Base-by-base conservation (phyloP, 2,113 vertebrate species). In the Paramisgurnus dabryanus region DNA sequence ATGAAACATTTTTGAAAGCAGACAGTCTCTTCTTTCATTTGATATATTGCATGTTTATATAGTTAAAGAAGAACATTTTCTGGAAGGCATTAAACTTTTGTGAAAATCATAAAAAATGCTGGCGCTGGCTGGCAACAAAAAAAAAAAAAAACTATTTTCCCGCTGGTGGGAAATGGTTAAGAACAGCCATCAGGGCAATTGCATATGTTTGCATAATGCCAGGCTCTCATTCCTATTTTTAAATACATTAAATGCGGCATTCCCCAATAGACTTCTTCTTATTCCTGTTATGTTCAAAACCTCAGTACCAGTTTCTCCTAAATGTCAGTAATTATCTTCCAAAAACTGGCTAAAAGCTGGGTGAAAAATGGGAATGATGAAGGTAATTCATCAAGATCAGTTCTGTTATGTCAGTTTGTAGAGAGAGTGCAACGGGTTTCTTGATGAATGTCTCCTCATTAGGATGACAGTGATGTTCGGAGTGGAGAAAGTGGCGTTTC, bases 381-480 rank as follows among this genome's bases (percentile, higher is more conserved):
- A 49, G 64, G 67, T n/a, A 76, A 76, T 82, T 76, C 57, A 76
- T 68, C 49, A 39, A 39, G 11, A 45, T 78, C 55, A 67, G 64
- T 18, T 63, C 39, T 41, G 53, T 67, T 67, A 55, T 13, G 27
- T 34, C 63, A 50, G 43, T 45, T 71, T 4, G 11, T 43, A 34
- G 53, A 15, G 49, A 58, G 39, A 40, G n/a, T 22, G 10, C 11
- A 70, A 12, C 17, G 39, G 5, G 15, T 66, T 66, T 49, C 15
- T 50, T 70, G 58, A 76, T 76, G 49, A 80, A 68, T 68, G 50
- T 75, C 47, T 75, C 40, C 70, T 79, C 45, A 27, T 76, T 76
- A 83, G 66, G 18, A 69, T 53, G 63, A 53, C 55, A 80, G 66
- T 40, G 61, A 47, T 22, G 66, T 34, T 82, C 41, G 34, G 76